Base-by-base conservation (phyloP, 2,888 invertebrate genomes). In the Alloscopus bannaensis region DNA sequence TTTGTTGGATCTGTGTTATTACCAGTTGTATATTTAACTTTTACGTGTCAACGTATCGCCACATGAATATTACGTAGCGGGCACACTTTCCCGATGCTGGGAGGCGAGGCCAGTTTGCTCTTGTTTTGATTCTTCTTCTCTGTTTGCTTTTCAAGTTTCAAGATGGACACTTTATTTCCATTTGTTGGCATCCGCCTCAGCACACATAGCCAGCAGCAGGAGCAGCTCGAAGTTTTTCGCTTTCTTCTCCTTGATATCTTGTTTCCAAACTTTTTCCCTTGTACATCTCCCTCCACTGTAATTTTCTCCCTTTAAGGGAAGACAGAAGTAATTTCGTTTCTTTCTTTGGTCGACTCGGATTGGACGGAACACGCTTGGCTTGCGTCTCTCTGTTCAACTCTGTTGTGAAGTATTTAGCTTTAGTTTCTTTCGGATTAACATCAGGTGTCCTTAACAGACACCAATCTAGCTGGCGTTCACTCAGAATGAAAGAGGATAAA, bases 91-190 rank as follows among this genome's bases (percentile, higher is more conserved):
- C 24, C 18, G 42, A 59, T 45, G 24, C 60, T 52, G 31, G 31
- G n/a, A 62, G 71, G 71, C 71, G 13, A 60, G 60, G 50, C 29
- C 62, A 50, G 31, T n/a, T 52, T 47, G 29, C 20, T 29, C 3
- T 62, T n/a, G 18, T 64, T 29, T 18, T 55, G 31, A 36, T 40
- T 57, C 59, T 72, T 40, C 40, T 62, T 72, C 29, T n/a, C 18
- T 59, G 36, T 29, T 42, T 73, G 52, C 65, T 73, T 55, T 20
- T 65, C 31, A 64, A 65, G 65, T 65, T 42, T 73, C 75, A 65
- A 65, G 65, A 71, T 78, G 78, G 78, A 78, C 71, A 66, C 40
- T 75, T 78, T 78, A 78, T 78, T 64, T 78, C 78, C 57, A 65
- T 65, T 78, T 70, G 77, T 78, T 78, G 70, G 69, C 68, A 66